Evolutionary conservation across 2,888 invertebrate genomes (phyloP), one percentile per base, ranked within the genome.

Genomic region (Trachelus iudaicus): DNA sequence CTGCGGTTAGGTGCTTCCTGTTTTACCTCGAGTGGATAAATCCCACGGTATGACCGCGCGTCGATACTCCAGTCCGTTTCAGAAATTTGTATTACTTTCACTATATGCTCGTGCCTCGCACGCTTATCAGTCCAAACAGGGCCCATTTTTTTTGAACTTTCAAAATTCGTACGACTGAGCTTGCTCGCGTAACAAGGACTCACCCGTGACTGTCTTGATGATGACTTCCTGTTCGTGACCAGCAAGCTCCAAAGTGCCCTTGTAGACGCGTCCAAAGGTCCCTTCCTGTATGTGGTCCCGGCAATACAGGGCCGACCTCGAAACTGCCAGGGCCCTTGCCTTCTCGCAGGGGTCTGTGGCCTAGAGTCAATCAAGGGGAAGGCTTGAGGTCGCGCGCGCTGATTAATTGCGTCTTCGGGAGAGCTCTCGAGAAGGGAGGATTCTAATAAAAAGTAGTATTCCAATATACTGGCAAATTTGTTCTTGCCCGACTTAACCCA

Each of bases 151-250:
- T 37, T 37, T 37, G 0, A 15, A 15, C 0, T 40, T 40, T 15
- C 40, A 15, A 1, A 15, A 40, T 40, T 15, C 40, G 15, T 15
- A 6, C 15, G 15, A 2, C 15, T 6, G 40, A 40, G 6, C 40
- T 15, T 40, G 40, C 40, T 15, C 15, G 15, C 6, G 40, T 40
- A 40, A 15, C 15, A 3, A 15, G 30, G 33, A 56, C 94, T 94
- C 91, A 97, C 97, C 96, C 93, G 95, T 93, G 75, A 97, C 96
- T 82, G 98, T 97, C 93, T 98, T 98, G 79, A 98, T 95, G 84
- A 96, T 92, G 77, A 97, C 97, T 88, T 96, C 96, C 89, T 95
- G 95, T 83, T 96, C 94, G 12, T 92, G 92, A 33, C 94, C 94
- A 4, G 94, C 94, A 79, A 93, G 91, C 85, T 94, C 94, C 87